Conservation (phyloP, 1,140 invertebrate species). For the Spodoptera frugiperda region DNA sequence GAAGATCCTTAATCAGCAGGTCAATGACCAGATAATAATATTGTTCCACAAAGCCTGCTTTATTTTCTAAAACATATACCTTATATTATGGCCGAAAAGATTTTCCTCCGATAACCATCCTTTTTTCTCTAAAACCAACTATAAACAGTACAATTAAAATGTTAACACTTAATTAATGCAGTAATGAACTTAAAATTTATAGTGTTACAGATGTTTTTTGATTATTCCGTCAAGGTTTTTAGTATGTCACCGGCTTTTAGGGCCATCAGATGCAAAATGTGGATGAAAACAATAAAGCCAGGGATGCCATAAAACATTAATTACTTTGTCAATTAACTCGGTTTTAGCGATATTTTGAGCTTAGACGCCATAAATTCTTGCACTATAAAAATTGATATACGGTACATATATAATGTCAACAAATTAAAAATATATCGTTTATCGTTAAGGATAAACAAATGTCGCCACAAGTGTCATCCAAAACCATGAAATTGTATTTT, state of each 20-base stretch:
- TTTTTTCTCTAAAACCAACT: neutral
- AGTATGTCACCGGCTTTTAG: slow-evolving; percentile 10
- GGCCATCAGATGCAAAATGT: neutral
- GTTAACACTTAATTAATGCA: slow-evolving; percentile 19
- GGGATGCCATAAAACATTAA: slow-evolving; percentile 11
- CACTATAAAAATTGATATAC: neutral
- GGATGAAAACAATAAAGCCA: neutral
- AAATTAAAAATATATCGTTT: neutral
- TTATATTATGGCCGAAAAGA: neutral
- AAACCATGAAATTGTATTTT: no score
- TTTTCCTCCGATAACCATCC: slow-evolving; percentile 9
- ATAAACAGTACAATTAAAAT: slow-evolving; percentile 24
- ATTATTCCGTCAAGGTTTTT: slow-evolving; percentile 1
- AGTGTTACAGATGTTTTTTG: neutral
- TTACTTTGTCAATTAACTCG: slow-evolving; percentile 1
- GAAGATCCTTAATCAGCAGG: neutral
- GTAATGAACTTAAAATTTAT: slow-evolving; percentile 16
- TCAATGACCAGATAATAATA: neutral
- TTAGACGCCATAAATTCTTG: slow-evolving; percentile 9
- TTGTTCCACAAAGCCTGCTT: neutral
- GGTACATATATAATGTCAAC: neutral
- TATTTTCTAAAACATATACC: neutral
- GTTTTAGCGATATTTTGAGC: neutral
- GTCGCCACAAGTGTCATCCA: no score
- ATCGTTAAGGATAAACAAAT: no score